Conservation (phyloP, 2,797 vertebrate species). For the Orientallactaga sibirica region DNA sequence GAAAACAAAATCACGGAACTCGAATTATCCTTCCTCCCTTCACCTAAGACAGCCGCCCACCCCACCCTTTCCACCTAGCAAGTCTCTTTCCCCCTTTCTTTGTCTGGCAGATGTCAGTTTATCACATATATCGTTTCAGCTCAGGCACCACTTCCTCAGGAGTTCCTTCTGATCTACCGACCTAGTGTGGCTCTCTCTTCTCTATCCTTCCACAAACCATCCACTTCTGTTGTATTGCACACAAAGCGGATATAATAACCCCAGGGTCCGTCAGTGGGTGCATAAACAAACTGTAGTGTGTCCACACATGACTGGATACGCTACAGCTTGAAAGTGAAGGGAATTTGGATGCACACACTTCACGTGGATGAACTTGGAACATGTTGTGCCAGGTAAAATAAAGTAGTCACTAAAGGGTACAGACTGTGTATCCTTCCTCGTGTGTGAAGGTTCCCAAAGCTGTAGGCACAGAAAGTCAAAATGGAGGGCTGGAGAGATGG, state of each 20-base stretch:
- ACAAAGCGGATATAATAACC: background rate
- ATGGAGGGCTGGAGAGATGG: too few species aligned
- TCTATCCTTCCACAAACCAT: background rate
- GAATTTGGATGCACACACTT: background rate
- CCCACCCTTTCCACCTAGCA: too few species aligned
- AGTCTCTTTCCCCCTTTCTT: background rate
- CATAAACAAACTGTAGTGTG: background rate
- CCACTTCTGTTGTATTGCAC: background rate
- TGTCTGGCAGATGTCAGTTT: background rate
- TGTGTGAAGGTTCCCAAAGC: background rate
- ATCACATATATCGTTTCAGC: background rate
- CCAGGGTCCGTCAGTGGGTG: background rate
- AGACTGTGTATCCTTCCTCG: background rate
- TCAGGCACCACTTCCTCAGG: background rate
- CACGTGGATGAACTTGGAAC: background rate
- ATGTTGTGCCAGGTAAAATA: background rate
- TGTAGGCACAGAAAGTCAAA: background rate
- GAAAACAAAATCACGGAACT: background rate
- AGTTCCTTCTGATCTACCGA: background rate
- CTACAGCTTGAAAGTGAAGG: background rate
- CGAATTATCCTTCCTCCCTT: background rate
- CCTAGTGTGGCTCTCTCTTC: background rate
- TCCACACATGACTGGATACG: background rate
- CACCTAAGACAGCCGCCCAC: background rate
- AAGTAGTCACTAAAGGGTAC: background rate